A percentile compares a stretch with the other conserved stretches of the same genome.
These are phyloP conservation scores for Pyxicephalus adspersus DNA, from an alignment of 2,113 vertebrate species.

Conservation along the genomic window DNA sequence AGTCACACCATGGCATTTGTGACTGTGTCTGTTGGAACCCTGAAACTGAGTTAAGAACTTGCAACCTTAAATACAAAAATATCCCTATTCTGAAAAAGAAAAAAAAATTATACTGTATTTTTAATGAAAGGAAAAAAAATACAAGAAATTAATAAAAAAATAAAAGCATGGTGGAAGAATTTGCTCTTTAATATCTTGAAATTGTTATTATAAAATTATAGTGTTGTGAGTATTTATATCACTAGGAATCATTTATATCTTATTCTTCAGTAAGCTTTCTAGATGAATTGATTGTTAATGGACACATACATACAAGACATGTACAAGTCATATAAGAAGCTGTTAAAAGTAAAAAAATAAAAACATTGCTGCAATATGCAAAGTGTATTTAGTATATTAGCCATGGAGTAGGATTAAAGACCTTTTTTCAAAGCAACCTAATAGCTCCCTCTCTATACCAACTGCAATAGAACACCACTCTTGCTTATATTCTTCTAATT, in stretches of 20 bases:
- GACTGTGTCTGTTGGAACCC: too few relatives aligned
- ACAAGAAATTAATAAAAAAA: background rate
- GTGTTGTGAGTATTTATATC: background rate
- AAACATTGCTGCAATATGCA: background rate
- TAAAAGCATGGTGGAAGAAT: constrained; percentile 57
- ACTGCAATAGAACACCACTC: background rate
- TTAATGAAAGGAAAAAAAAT: background rate
- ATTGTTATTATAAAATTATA: constrained; percentile 1
- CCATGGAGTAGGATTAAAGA: too few relatives aligned
- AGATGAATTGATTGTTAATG: constrained; percentile 13
- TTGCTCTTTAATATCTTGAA: constrained; percentile 2
- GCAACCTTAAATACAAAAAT: too few relatives aligned
- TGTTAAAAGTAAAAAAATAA: background rate
- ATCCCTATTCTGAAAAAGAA: too few relatives aligned
- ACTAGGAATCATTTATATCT: background rate
- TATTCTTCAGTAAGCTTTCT: background rate
- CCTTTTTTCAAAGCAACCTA: too few relatives aligned
- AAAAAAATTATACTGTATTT: background rate
- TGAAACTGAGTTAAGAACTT: too few relatives aligned
- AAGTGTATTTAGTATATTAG: too few relatives aligned
- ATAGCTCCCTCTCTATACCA: background rate
- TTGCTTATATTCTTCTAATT: background rate
- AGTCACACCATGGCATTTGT: too few relatives aligned
- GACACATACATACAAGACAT: background rate
- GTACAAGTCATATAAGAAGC: background rate